A percentile compares a stretch with the other conserved stretches of the same genome.
These are phyloP conservation scores for Meta bourneti DNA, from an alignment of 2,888 invertebrate species.

Conservation along the genomic window DNA sequence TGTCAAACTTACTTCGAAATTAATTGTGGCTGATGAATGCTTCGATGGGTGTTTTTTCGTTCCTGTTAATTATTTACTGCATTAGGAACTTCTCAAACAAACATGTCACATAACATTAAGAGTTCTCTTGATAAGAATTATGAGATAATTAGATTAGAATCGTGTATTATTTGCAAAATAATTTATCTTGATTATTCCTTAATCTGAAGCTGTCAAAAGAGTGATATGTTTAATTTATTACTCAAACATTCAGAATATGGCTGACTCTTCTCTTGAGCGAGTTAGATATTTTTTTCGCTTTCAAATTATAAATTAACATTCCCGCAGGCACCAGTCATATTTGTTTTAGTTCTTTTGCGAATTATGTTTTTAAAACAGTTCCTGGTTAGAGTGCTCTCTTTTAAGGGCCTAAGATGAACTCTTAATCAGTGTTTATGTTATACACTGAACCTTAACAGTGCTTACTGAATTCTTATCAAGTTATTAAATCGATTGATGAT, in stretches of 20 bases:
- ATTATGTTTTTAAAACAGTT: too few species aligned
- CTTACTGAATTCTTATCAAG: too few species aligned
- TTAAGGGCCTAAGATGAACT: too few species aligned
- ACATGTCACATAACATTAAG: conserved; percentile 31
- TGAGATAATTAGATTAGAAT: conserved; percentile 45
- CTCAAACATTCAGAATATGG: not conserved
- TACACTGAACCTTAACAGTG: too few species aligned
- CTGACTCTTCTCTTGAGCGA: too few species aligned
- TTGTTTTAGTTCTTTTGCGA: too few species aligned
- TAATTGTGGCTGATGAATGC: conserved; percentile 29
- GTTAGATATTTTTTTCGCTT: too few species aligned
- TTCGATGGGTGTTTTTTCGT: conserved; percentile 1
- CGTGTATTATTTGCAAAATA: conserved; percentile 17
- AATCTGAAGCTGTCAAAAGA: conserved; percentile 21
- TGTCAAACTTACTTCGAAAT: not conserved
- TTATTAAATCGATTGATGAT: too few species aligned
- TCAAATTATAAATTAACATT: too few species aligned
- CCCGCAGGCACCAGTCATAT: too few species aligned
- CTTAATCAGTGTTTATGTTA: too few species aligned
- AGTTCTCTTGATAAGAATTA: conserved; percentile 5
- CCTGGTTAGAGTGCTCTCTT: too few species aligned
- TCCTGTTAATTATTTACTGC: conserved; percentile 5
- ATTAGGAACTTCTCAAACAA: not conserved
- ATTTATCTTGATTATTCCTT: conserved; percentile 56
- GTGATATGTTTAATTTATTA: conserved; percentile 41